Evolutionary conservation across 2,113 vertebrate species (phyloP).

Genomic region (Gallinago paraguaiae): DNA sequence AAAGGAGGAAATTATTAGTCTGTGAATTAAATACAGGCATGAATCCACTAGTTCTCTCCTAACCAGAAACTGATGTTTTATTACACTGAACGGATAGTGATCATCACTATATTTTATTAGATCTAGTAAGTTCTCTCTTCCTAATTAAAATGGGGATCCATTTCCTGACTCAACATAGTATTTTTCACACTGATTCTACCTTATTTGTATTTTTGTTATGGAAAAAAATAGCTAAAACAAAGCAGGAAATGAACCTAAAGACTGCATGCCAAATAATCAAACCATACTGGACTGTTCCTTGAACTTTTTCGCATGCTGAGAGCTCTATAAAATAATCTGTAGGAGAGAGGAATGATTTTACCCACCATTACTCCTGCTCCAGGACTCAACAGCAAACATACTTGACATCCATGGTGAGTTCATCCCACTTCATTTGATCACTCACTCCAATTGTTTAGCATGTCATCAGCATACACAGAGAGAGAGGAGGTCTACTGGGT

Average conservation of each 20-base stretch:
- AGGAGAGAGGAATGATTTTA: not conserved
- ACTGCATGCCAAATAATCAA: not conserved
- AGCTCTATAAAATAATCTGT: not conserved
- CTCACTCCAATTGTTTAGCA: not conserved
- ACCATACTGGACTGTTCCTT: not conserved
- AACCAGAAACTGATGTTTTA: not conserved
- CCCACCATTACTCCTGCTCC: not conserved
- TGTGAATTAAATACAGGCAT: constrained; percentile 1
- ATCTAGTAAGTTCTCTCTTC: not conserved
- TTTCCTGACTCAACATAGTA: constrained; percentile 19
- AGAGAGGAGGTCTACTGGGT: not conserved
- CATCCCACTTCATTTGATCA: not conserved
- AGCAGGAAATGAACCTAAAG: not conserved
- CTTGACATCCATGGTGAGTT: not conserved
- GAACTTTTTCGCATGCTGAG: not conserved
- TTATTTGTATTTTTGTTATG: not conserved
- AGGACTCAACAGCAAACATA: not conserved
- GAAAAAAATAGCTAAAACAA: not conserved
- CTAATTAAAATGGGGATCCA: constrained; percentile 34
- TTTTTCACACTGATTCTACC: not conserved
- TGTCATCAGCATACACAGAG: not conserved
- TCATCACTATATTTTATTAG: not conserved
- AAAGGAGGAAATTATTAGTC: constrained; percentile 35
- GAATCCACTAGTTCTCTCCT: not conserved
- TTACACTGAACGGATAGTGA: not conserved